Conservation (phyloP, 2,888 invertebrate species). For the Pharmacophagus antenor region DNA sequence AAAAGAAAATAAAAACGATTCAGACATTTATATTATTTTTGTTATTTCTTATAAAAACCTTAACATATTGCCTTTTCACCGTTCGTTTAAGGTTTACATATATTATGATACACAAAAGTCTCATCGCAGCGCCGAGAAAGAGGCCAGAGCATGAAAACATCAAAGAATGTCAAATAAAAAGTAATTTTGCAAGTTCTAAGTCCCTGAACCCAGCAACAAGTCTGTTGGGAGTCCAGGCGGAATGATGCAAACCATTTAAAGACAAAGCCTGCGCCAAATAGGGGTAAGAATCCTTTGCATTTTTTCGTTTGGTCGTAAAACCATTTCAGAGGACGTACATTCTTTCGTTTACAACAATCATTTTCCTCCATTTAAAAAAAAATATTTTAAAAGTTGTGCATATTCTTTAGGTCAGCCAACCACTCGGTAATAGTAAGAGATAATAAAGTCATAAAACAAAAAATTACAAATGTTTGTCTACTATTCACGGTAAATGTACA, state of each 20-base stretch:
- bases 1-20: too few relatives aligned
- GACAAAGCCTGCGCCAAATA: constrained; percentile 27
- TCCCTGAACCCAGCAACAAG: constrained; percentile 30
- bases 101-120: constrained; percentile 20
- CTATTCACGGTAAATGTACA: not conserved
- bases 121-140: constrained; percentile 22
- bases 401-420: constrained; percentile 8
- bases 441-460: constrained; percentile 21
- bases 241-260: constrained; percentile 27
- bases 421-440: constrained; percentile 8
- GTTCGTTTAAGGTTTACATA: constrained; percentile 12
- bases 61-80: constrained; percentile 4
- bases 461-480: not conserved
- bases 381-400: constrained; percentile 18
- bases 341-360: constrained; percentile 33
- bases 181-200: constrained; percentile 38
- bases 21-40: too few relatives aligned
- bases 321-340: constrained; percentile 32
- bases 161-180: constrained; percentile 37
- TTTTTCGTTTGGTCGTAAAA: constrained; percentile 30
- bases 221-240: constrained; percentile 28
- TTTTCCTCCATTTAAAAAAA: constrained; percentile 21
- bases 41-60: not conserved
- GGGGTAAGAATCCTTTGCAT: constrained; percentile 30
- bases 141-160: constrained; percentile 31